These are phyloP conservation scores for Drosophila mauritiana DNA, from an alignment of 1,140 invertebrate species.

Conservation along the genomic window DNA sequence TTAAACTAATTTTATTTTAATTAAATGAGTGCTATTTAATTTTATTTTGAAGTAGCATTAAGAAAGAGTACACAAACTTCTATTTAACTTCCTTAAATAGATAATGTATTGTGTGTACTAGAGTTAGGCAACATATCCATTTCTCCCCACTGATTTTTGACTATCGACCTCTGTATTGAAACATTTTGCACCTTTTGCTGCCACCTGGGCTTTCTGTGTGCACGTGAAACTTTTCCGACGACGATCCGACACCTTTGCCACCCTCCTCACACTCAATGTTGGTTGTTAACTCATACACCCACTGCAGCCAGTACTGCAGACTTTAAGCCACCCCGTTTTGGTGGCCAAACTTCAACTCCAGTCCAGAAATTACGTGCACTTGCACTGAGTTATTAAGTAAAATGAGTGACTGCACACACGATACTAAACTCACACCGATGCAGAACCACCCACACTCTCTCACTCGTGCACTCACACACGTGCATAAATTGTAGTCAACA, in stretches of 20 bases:
- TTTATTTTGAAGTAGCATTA: no score
- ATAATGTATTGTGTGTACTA: no score
- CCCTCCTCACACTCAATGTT: neutral
- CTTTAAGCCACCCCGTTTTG: conserved; percentile 11
- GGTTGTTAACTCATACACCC: neutral
- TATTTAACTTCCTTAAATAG: no score
- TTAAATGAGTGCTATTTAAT: no score
- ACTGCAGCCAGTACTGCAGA: neutral
- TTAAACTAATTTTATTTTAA: no score
- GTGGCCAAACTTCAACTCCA: conserved; percentile 20
- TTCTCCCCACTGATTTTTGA: neutral
- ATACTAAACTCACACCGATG: neutral
- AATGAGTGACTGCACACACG: conserved; percentile 27
- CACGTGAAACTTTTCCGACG: conserved; percentile 17
- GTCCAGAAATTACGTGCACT: conserved; percentile 24
- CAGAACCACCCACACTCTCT: neutral
- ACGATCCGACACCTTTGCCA: neutral
- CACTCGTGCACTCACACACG: conserved; percentile 15
- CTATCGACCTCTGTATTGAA: conserved; percentile 8
- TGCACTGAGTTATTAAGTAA: conserved; percentile 46
- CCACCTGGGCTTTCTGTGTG: conserved; percentile 13
- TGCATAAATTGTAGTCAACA: conserved; percentile 68
- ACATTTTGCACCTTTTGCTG: conserved; percentile 17
- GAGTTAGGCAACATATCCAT: neutral
- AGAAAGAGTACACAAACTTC: no score